Conservation (phyloP, 2,888 invertebrate genomes). For the Caenorhabditis japonica region DNA sequence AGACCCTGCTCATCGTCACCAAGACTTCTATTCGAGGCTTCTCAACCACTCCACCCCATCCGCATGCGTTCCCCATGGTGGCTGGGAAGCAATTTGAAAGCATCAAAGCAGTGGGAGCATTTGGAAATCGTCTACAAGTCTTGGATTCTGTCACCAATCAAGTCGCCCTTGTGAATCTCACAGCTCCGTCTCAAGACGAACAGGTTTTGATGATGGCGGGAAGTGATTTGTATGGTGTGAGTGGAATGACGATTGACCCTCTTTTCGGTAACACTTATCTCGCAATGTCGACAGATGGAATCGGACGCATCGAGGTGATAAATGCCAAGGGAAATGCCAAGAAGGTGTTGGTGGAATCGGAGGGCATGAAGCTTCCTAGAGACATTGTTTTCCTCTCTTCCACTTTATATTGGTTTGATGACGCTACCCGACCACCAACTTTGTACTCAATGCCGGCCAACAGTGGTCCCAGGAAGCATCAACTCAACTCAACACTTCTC, state of each 20-base stretch:
- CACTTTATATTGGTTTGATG: conserved; percentile 35
- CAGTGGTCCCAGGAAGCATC: conserved; percentile 4
- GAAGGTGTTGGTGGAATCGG: conserved; percentile 8
- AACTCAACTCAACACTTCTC: conserved; percentile 27
- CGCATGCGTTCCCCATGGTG: conserved; percentile 32
- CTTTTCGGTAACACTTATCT: conserved; percentile 34
- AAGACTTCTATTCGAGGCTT: conserved; percentile 27
- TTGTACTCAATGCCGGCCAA: conserved; percentile 23
- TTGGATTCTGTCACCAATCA: conserved; percentile 9
- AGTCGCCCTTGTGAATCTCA: conserved; percentile 18
- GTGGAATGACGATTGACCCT: conserved; percentile 36
- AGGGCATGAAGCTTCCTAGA: conserved; percentile 14
- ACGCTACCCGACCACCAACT: conserved; percentile 4
- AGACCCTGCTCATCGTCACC: conserved; percentile 22
- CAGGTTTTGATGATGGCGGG: conserved; percentile 25
- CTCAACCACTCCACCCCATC: conserved; percentile 23
- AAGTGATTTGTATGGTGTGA: conserved; percentile 25
- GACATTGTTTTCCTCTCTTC: conserved; percentile 27
- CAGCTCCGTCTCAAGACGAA: conserved; percentile 28
- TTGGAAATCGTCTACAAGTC: conserved; percentile 19
- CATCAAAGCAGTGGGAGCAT: conserved; percentile 26
- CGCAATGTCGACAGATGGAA: conserved; percentile 10
- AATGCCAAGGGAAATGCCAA: conserved; percentile 28
- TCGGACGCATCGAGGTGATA: conserved; percentile 28
- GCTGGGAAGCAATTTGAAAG: conserved; percentile 31